phyloP scores from a whole-genome alignment of 2,888 invertebrate species.

The Stratiomys singularior region DNA sequence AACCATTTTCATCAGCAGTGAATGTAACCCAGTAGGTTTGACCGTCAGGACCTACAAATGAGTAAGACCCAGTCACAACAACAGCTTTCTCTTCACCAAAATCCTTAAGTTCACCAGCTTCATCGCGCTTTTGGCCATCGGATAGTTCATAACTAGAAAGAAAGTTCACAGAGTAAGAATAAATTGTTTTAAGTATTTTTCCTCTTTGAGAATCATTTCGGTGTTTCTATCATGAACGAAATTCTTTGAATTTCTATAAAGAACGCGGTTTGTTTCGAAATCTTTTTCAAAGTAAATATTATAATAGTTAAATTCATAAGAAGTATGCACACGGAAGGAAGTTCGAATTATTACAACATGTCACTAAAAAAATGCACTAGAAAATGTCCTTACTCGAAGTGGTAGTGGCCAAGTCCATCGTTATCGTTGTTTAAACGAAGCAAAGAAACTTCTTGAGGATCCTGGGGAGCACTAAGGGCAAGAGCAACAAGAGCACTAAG shows the following conservation, averaged over 20 bases:
- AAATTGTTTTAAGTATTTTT: no score
- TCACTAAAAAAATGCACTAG: background rate
- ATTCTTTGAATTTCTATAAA: no score
- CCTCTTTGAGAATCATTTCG: no score
- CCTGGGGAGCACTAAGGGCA: conserved; percentile 54
- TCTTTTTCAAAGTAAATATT: no score
- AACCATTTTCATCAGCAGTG: conserved; percentile 58
- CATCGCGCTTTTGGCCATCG: conserved; percentile 56
- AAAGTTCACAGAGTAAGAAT: background rate
- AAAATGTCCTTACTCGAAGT: conserved; percentile 55
- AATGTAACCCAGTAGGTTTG: conserved; percentile 56
- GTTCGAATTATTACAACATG: background rate
- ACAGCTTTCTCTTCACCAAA: conserved; percentile 56
- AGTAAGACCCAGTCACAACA: conserved; percentile 56
- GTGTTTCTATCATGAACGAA: no score
- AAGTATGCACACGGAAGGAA: no score
- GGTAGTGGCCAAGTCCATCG: conserved; percentile 56
- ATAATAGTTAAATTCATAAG: no score
- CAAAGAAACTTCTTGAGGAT: conserved; percentile 53
- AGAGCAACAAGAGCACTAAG: conserved; percentile 53
- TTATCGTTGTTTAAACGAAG: conserved; percentile 55
- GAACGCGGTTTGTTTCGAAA: no score
- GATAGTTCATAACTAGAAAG: conserved; percentile 54
- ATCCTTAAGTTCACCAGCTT: conserved; percentile 55
- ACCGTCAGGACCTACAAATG: conserved; percentile 56